Evolutionary conservation across 92 coral and sea anemone species (phyloP), one percentile per base, ranked within the genome.

Genomic region (Zoanthus solanderi): DNA sequence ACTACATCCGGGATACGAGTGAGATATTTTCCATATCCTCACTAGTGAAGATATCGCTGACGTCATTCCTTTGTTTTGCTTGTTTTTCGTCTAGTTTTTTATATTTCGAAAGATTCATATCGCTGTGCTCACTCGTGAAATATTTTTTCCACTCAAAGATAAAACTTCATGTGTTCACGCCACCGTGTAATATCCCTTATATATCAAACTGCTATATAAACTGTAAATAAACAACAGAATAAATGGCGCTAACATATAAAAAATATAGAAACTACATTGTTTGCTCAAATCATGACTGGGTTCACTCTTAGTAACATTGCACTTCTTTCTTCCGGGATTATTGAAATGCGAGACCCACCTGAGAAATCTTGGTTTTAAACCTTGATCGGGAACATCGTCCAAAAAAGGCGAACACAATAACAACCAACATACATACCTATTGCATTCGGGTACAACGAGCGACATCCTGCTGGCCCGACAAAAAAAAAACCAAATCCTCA

Each of bases 401-500:
- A 45, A 37, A 52, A 45, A 75, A 14, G 30, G 1, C 1, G 66
- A 58, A 58, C 66, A 58, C 66, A 11, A 28, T 58, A 45, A 45
- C 79, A 45, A 45, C 50, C 60, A 6, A 45, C 65, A 17, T 46
- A 76, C 61, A 47, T 29, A 76, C 60, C 81, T 31, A 28, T 46
- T 46, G 61, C 50, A 44, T 76, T 76, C 57, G 60, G 87, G 75
- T 57, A 32, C 15, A 72, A 84, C 56, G 66, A 84, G 75, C 17
- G 75, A 34, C 75, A 71, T 7, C 14, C 75, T 71, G 29, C 69
- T 61, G 69, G 31, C 31, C 69, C 29, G 10, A 53, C 72, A 58
- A 88, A n/a, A n/a, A n/a, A n/a, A n/a, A n/a, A n/a, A n/a, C 93
- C 6, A 90, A 87, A 28, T 90, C 79, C 58, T 87, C 92, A 29